phyloP scores from a whole-genome alignment of 35 echinoderm and acorn worm species.

The Heliocidaris tuberculata region DNA sequence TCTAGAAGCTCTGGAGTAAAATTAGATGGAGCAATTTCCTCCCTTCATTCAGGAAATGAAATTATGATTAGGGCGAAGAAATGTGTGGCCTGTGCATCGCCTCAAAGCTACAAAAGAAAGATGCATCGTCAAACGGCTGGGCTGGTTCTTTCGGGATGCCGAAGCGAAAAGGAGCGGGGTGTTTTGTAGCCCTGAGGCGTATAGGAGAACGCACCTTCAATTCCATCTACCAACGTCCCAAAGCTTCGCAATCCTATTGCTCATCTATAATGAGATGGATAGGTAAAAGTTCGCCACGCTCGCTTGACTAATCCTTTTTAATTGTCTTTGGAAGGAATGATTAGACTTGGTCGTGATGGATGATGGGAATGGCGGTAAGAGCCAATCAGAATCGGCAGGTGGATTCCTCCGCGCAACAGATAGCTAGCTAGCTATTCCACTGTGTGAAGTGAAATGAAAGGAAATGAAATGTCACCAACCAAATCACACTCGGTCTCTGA shows the following conservation, averaged over 20 bases:
- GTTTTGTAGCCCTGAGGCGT: background rate
- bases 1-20: background rate
- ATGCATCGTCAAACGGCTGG: background rate
- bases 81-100: background rate
- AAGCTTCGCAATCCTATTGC: background rate
- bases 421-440: too few relatives aligned
- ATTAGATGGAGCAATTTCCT: constrained; percentile 2
- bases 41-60: background rate
- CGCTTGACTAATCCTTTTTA: background rate
- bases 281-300: background rate
- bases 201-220: background rate
- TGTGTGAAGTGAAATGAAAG: too few relatives aligned
- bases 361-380: too few relatives aligned
- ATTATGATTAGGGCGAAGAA: background rate
- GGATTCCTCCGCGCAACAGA: background rate
- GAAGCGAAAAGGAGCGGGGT: background rate
- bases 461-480: too few relatives aligned
- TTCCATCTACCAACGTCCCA: background rate
- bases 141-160: background rate
- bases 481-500: too few relatives aligned
- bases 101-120: background rate
- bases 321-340: background rate
- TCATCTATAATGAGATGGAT: background rate
- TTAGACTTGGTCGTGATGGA: too few relatives aligned
- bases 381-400: background rate